Conservation (phyloP, 2,113 vertebrate genomes). For the Xerus inauris region DNA sequence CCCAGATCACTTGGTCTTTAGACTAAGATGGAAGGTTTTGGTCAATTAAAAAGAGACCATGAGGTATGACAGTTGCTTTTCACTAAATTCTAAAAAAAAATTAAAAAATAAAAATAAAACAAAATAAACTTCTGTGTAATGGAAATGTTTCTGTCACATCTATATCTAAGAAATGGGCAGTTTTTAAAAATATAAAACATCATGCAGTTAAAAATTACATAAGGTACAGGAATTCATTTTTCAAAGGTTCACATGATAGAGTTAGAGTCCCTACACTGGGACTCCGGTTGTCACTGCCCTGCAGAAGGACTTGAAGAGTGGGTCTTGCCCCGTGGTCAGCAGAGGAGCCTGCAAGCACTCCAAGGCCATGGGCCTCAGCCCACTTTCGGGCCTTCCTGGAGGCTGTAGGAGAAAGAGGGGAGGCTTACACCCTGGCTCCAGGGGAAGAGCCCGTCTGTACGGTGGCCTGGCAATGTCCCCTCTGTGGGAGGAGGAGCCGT, state of each 20-base stretch:
- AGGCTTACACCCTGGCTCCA: too few relatives aligned
- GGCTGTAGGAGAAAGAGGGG: conserved; percentile 3
- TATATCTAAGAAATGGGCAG: not conserved
- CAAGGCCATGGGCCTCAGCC: not conserved
- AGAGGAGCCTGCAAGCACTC: not conserved
- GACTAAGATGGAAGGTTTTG: not conserved
- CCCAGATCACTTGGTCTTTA: not conserved
- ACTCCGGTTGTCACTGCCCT: not conserved
- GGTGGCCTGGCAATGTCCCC: too few relatives aligned
- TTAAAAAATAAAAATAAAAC: not conserved
- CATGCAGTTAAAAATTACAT: conserved; percentile 10
- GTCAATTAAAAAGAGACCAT: conserved; percentile 60
- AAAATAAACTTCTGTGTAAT: conserved; percentile 59
- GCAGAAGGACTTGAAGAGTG: not conserved
- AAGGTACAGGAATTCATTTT: conserved; percentile 72
- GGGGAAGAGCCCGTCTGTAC: too few relatives aligned
- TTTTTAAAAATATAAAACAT: not conserved
- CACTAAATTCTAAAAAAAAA: conserved; percentile 63
- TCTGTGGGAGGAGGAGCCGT: conserved; percentile 32
- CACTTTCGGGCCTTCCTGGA: conserved; percentile 50
- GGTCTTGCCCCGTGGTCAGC: not conserved
- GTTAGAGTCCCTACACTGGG: not conserved
- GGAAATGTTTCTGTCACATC: not conserved
- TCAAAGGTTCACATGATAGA: conserved; percentile 67
- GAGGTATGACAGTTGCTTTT: conserved; percentile 88